Evolutionary conservation across 2,797 vertebrate species (phyloP), one percentile per base, ranked within the genome.

Genomic region (Sebastes iracundus): DNA sequence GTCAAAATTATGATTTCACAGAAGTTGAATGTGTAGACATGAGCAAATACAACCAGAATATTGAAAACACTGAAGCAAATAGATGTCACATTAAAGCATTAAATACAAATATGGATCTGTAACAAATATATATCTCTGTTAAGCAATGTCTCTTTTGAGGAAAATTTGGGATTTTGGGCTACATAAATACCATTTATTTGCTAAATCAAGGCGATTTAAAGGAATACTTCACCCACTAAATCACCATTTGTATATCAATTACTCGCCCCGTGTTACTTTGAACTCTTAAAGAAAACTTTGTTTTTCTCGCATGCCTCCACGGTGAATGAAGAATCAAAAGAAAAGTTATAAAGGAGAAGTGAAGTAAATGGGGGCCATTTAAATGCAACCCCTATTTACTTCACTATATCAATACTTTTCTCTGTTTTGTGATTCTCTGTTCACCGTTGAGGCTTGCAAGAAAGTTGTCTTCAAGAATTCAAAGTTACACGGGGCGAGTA

Each of bases 401-500:
- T 18, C 1, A 18, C 42, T 46, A 46, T 46, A 46, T 46, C 6
- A 46, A 46, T 3, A 46, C 14, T 46, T 46, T 46, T 46, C 42
- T 46, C 42, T 3, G 3, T 46, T 46, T 2, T 46, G 14, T 46
- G 16, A 46, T 46, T 46, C 42, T 46, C 2, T n/a, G 49, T n/a
- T n/a, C 49, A n/a, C 49, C 0, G 18, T 52, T 0, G 49, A 52
- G 49, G 2, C 49, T 0, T n/a, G 8, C 7, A 52, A 52, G 49
- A 52, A 52, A n/a, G 49, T 52, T 52, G 8, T 52, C 20, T 52
- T n/a, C 20, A 20, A 49, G 46, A 49, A 49, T 20, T 49, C 46
- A 49, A 52, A 0, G 20, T 52, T 0, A 10, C 20, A n/a, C 0
- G 2, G 0, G 49, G 49, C 8, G 20, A 52, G 49, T 52, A 52